phyloP scores from a whole-genome alignment of 2,888 invertebrate genomes.

The Meiosimyza decipiens region DNA sequence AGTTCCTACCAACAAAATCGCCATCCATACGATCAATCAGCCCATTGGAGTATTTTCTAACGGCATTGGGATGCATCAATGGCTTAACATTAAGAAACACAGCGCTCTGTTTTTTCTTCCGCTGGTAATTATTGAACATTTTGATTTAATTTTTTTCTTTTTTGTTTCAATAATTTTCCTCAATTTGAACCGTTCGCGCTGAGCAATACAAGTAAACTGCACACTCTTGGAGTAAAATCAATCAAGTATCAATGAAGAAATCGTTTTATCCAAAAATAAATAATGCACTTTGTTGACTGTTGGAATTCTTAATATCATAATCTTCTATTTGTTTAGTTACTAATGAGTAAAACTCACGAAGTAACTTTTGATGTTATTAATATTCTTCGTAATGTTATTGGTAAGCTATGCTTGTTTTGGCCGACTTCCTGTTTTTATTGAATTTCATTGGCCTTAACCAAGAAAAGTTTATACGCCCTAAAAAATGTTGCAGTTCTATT shows the following conservation, averaged over 20 bases:
- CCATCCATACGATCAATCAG: slow-evolving; percentile 56
- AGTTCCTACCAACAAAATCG: slow-evolving; percentile 46
- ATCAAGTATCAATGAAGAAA: not conserved
- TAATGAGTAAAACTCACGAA: slow-evolving; percentile 19
- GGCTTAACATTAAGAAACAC: slow-evolving; percentile 65
- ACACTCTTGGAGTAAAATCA: not conserved
- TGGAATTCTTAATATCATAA: slow-evolving; percentile 19
- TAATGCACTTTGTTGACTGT: slow-evolving; percentile 11
- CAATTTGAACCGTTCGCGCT: not conserved
- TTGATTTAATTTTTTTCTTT: not conserved
- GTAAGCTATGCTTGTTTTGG: not conserved
- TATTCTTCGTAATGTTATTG: not conserved
- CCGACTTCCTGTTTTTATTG: not conserved
- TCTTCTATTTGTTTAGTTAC: slow-evolving; percentile 8
- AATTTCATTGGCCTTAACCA: slow-evolving; percentile 17
- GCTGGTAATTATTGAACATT: slow-evolving; percentile 58
- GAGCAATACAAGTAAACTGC: slow-evolving; percentile 7
- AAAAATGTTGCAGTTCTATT: not conserved
- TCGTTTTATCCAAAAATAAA: not conserved
- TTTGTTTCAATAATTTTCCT: not conserved
- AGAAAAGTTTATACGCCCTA: not conserved
- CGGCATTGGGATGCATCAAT: slow-evolving; percentile 49
- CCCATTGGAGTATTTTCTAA: slow-evolving; percentile 59
- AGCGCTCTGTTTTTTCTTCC: slow-evolving; percentile 58
- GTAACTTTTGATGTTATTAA: slow-evolving; percentile 7